Base-by-base conservation (phyloP, 35 echinoderm and acorn worm genomes). In the Lytechinus variegatus region DNA sequence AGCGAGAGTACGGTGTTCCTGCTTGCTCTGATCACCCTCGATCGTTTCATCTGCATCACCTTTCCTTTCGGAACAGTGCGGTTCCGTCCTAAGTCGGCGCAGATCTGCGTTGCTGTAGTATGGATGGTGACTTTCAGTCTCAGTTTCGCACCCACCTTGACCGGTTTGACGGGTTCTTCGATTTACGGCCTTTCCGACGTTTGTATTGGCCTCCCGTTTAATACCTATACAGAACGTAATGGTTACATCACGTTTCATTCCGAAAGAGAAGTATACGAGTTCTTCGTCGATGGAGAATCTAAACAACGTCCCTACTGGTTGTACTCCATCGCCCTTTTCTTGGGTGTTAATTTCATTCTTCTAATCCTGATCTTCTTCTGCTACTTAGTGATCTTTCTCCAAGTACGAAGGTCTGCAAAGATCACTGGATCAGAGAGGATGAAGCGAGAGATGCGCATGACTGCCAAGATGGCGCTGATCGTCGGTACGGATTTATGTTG, bases 131-230 rank as follows among this genome's bases (percentile, higher is more conserved):
- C 92, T 24, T 86, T 94, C 54, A 24, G 91, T 10, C 13, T 98
- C 1, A 86, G 94, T 27, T 54, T 97, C 19, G 94, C 87, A 87
- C 96, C 97, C 16, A 91, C 87, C 13, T 27, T 98, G 24, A 71
- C 96, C 16, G 14, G 79, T 27, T 54, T 28, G 6, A 71, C 86
- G 10, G 51, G 93, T 44, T 95, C 92, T 27, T 86, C 92, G 0
- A 96, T 96, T 52, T 98, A 98, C 33, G 97, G 96, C 58, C 57
- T 95, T 10, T 96, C 96, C n/a, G 97, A 96, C 86, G 97, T 98
- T 29, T 98, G 97, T 53, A 28, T 98, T 1, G 97, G 96, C 3
- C 61, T 98, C 51, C 97, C 97, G 10, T 61, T 98, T 27, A 96
- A 96, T 51, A 96, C 95, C 14, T 27, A 54, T 24, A 21, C 94